Percentiles rank a stretch among this genome's conserved stretches.
These are phyloP conservation scores for Natrix natrix DNA, from an alignment of 2,797 vertebrate genomes.

Conservation along the genomic window DNA sequence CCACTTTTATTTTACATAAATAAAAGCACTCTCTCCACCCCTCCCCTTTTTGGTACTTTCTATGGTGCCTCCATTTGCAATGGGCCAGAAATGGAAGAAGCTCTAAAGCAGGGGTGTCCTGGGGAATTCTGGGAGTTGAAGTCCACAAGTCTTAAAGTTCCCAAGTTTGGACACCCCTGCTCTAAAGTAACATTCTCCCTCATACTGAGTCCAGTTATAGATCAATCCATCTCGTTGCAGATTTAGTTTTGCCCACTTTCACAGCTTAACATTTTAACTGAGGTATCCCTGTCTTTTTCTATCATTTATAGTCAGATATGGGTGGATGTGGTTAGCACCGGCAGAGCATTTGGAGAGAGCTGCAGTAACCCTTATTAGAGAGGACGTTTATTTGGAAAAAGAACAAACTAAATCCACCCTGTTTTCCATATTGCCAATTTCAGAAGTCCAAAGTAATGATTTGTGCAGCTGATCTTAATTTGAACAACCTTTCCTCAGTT, in stretches of 20 bases:
- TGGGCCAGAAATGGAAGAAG: not conserved
- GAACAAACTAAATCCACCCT: not conserved
- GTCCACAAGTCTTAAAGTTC: too few species aligned
- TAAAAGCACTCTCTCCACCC: not conserved
- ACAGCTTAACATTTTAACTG: not conserved
- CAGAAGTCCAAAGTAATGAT: not conserved
- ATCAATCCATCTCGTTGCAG: not conserved
- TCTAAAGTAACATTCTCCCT: not conserved
- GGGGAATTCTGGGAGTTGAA: too few species aligned
- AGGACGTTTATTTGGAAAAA: conserved; percentile 13
- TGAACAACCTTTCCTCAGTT: not conserved
- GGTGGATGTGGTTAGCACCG: too few species aligned
- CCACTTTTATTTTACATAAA: not conserved
- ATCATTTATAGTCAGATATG: conserved; percentile 15
- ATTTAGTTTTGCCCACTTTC: not conserved
- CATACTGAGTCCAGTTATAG: not conserved
- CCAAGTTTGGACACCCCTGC: too few species aligned
- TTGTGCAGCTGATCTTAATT: not conserved
- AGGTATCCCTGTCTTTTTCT: not conserved
- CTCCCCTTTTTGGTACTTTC: not conserved
- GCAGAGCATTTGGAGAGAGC: not conserved
- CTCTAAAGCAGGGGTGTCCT: not conserved
- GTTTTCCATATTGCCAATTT: not conserved
- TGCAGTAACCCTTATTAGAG: not conserved
- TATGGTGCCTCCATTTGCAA: not conserved